These are phyloP conservation scores for Trichopoda pennipes DNA, from an alignment of 2,888 invertebrate species.

Conservation along the genomic window DNA sequence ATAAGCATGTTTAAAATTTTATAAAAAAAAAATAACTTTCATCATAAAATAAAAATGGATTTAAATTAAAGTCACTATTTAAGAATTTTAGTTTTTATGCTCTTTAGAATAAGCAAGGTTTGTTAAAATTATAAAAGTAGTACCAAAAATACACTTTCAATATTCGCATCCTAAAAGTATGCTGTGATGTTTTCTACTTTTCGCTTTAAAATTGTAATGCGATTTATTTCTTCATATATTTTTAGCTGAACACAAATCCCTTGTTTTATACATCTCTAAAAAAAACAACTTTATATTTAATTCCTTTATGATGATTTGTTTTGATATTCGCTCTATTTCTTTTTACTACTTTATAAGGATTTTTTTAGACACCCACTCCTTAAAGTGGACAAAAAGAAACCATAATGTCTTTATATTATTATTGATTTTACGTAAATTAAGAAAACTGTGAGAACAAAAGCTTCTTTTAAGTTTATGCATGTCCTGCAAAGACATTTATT, in stretches of 20 bases:
- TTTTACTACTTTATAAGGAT: not conserved
- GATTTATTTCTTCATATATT: not conserved
- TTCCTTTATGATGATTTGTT: conserved; percentile 40
- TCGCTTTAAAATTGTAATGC: not conserved
- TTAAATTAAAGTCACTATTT: too few relatives aligned
- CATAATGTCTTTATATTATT: conserved; percentile 67
- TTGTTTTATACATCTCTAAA: conserved; percentile 23
- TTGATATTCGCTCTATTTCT: not conserved
- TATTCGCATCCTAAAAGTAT: too few relatives aligned
- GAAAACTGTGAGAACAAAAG: conserved; percentile 57
- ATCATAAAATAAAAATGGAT: too few relatives aligned
- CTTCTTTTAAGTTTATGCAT: conserved; percentile 13
- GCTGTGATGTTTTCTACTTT: not conserved
- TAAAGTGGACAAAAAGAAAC: not conserved
- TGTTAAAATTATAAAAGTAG: too few relatives aligned
- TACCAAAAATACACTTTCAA: too few relatives aligned
- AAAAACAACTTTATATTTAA: conserved; percentile 42
- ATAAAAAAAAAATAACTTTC: too few relatives aligned
- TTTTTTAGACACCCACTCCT: not conserved
- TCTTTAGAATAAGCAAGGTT: too few relatives aligned
- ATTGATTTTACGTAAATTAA: conserved; percentile 78
- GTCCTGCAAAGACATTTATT: conserved; percentile 66
- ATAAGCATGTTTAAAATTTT: too few relatives aligned
- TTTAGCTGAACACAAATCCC: conserved; percentile 12
- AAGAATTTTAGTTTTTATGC: too few relatives aligned